Evolutionary conservation across 2,113 vertebrate genomes (phyloP).

Genomic region (Zeus faber): DNA sequence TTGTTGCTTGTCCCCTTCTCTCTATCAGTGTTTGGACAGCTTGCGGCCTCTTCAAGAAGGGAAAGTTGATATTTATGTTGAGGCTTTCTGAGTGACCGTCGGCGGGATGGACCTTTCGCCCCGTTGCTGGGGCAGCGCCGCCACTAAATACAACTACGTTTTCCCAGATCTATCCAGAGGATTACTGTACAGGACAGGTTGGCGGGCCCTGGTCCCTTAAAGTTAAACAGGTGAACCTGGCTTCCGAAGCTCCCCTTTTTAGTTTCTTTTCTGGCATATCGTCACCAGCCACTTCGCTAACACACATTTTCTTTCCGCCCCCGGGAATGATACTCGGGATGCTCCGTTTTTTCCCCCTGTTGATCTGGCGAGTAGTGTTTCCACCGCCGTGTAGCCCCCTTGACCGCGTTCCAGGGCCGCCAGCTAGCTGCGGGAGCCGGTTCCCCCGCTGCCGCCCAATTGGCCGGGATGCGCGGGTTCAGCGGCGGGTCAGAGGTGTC

Average conservation of each 20-base stretch:
- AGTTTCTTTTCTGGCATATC: neutral
- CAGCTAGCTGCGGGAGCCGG: neutral
- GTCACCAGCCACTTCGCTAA: conserved; percentile 2
- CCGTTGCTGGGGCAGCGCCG: conserved; percentile 17
- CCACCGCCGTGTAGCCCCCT: conserved; percentile 28
- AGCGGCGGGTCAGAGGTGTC: conserved; percentile 63
- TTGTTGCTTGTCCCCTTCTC: conserved; percentile 70
- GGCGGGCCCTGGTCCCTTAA: conserved; percentile 4
- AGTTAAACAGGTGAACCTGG: conserved; percentile 32
- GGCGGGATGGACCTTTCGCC: conserved; percentile 30
- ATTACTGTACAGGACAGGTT: conserved; percentile 2
- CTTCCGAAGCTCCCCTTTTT: neutral
- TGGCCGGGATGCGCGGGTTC: conserved; percentile 54
- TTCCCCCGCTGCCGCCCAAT: conserved; percentile 34
- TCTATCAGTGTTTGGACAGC: conserved; percentile 86
- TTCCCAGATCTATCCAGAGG: conserved; percentile 6
- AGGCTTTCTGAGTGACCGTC: conserved; percentile 53
- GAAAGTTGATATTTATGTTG: conserved; percentile 75
- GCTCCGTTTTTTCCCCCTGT: conserved; percentile 16
- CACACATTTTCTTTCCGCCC: conserved; percentile 38
- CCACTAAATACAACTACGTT: conserved; percentile 27
- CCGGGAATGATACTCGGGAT: too few relatives aligned
- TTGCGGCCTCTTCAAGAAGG: conserved; percentile 78
- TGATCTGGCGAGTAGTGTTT: conserved; percentile 33
- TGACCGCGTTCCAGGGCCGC: conserved; percentile 10